Evolutionary conservation across 2,797 vertebrate species (phyloP).

Genomic region (Sebastes ruberrimus): DNA sequence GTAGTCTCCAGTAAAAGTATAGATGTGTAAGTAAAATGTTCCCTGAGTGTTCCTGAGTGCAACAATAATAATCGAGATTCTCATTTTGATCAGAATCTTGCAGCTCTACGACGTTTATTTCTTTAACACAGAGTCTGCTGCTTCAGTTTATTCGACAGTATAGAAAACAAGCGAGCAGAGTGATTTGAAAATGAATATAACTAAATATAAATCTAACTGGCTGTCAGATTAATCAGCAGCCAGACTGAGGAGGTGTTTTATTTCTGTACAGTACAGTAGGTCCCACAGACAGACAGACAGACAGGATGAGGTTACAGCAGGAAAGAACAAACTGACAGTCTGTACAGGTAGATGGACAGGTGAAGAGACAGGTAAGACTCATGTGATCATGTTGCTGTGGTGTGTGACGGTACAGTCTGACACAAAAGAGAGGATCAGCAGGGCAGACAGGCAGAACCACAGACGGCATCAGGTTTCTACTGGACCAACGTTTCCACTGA

Average conservation of each 20-base stretch:
- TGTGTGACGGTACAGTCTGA: neutral
- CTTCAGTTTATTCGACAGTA: accelerated
- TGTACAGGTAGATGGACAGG: conserved; percentile 1
- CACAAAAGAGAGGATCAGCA: conserved; percentile 16
- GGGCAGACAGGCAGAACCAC: neutral
- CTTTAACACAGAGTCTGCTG: no score
- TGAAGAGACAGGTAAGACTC: conserved; percentile 15
- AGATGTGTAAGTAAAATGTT: neutral
- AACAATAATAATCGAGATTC: no score
- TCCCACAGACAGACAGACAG: neutral
- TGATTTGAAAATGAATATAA: neutral
- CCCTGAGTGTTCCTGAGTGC: neutral
- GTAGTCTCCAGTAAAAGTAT: neutral
- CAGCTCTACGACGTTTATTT: no score
- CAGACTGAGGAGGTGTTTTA: neutral
- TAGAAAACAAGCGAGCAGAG: neutral
- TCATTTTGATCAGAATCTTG: no score
- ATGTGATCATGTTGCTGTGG: conserved; percentile 12
- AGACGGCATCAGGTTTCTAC: neutral
- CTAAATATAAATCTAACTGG: neutral
- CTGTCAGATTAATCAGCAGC: neutral
- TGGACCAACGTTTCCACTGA: neutral
- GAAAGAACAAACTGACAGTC: neutral
- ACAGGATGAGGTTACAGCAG: neutral
- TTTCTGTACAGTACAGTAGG: neutral